Percentiles rank a stretch among this genome's conserved stretches.
These are phyloP conservation scores for Carapus acus DNA, from an alignment of 2,797 vertebrate species.

Conservation along the genomic window DNA sequence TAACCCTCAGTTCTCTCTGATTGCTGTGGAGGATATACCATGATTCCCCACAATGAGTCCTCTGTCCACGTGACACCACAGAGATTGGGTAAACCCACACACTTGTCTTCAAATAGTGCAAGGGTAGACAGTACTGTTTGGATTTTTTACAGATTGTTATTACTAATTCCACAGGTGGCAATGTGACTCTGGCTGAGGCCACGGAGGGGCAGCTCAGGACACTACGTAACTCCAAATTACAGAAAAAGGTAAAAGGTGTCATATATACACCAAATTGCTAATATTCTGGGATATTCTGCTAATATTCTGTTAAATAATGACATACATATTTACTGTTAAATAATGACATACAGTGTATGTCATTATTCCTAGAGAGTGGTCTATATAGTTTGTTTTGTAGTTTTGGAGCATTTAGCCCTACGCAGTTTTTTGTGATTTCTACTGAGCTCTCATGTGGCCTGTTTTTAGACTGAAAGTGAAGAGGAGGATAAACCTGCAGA, in stretches of 20 bases:
- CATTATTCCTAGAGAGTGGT: too few species aligned
- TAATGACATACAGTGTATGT: too few species aligned
- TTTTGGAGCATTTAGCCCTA: too few species aligned
- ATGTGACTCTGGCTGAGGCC: constrained; percentile 66
- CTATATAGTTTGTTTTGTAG: too few species aligned
- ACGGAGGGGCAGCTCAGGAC: constrained; percentile 72
- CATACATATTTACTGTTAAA: too few species aligned
- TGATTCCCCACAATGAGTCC: constrained; percentile 72
- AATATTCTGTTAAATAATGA: too few species aligned
- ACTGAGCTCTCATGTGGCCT: neutral
- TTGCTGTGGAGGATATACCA: constrained; percentile 67
- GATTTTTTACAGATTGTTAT: constrained; percentile 2
- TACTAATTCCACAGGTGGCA: constrained; percentile 71
- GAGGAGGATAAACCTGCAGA: constrained; percentile 74
- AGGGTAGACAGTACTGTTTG: too few species aligned
- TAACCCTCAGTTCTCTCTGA: constrained; percentile 28
- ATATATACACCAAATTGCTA: neutral
- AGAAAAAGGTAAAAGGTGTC: constrained; percentile 79
- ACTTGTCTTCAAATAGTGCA: neutral
- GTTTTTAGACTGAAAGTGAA: constrained; percentile 68
- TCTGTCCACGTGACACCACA: constrained; percentile 64
- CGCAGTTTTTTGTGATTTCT: too few species aligned
- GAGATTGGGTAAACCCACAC: constrained; percentile 70
- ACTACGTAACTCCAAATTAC: constrained; percentile 67
- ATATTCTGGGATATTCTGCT: too few species aligned